These are phyloP conservation scores for Melanocharis versteri DNA, from an alignment of 2,113 vertebrate genomes.

Conservation along the genomic window DNA sequence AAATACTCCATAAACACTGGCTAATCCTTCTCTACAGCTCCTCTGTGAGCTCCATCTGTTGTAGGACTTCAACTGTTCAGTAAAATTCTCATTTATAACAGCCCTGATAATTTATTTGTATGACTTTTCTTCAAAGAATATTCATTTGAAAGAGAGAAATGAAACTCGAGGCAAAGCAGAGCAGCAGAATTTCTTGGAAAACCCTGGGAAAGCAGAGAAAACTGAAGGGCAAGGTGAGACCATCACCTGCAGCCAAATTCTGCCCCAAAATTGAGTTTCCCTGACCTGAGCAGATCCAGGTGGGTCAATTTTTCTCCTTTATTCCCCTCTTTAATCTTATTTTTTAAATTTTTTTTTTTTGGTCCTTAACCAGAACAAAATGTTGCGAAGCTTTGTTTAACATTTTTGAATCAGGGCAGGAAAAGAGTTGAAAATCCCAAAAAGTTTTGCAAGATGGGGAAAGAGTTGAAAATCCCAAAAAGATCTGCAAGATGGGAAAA, in stretches of 20 bases:
- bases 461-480: not conserved
- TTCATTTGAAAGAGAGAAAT: not conserved
- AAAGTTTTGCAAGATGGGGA: constrained; percentile 30
- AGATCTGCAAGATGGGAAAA: constrained; percentile 33
- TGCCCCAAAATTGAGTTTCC: not conserved
- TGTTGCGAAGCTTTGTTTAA: not conserved
- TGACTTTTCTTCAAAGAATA: not conserved
- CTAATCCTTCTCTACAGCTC: not conserved
- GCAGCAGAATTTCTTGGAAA: not conserved
- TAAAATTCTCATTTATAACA: not conserved
- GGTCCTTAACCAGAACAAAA: not conserved
- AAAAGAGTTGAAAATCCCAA: not conserved
- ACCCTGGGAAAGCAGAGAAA: not conserved
- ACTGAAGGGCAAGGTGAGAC: not conserved
- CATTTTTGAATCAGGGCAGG: not conserved
- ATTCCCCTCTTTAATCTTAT: not conserved
- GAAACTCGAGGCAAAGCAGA: not conserved
- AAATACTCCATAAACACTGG: not conserved
- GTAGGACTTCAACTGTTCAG: not conserved
- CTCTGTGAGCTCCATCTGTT: not conserved
- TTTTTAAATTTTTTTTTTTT: too few species aligned
- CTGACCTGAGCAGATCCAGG: not conserved
- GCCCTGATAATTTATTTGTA: not conserved
- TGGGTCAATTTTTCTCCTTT: not conserved
- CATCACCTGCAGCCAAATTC: not conserved